Evolutionary conservation across 2,113 vertebrate genomes (phyloP).

Genomic region (Tychaedon coryphoeus): DNA sequence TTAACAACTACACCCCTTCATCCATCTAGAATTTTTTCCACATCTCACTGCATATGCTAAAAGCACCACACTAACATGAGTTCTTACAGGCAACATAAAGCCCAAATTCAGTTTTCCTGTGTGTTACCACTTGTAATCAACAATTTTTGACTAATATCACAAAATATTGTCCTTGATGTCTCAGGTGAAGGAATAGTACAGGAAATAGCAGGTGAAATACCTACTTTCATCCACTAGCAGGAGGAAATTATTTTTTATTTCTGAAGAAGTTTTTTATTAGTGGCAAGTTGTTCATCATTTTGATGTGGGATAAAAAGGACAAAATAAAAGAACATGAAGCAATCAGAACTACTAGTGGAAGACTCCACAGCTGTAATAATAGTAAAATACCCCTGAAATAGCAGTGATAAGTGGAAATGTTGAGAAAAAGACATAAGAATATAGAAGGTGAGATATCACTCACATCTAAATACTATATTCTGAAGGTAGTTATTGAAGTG

Average conservation of each 20-base stretch:
- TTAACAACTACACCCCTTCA: background rate
- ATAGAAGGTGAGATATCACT: background rate
- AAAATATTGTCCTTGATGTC: background rate
- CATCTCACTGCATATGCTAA: background rate
- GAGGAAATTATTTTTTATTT: background rate
- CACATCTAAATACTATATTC: background rate
- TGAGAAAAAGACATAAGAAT: background rate
- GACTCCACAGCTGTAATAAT: background rate
- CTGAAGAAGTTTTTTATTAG: background rate
- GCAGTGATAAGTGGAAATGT: background rate
- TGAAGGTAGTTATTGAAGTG: background rate
- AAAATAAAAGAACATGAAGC: background rate
- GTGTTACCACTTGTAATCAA: background rate
- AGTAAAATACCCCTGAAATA: background rate
- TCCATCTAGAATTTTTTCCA: background rate
- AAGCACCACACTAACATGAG: background rate
- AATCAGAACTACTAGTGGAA: background rate
- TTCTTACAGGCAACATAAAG: rapidly evolving
- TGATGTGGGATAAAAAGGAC: background rate
- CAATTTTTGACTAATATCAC: background rate
- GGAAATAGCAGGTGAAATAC: background rate
- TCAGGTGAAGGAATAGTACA: background rate
- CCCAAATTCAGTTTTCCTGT: background rate
- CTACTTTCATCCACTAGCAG: background rate
- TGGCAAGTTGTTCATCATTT: background rate